Evolutionary conservation across 2,113 vertebrate genomes (phyloP), one percentile per base, ranked within the genome.

Genomic region (Jaculus jaculus): DNA sequence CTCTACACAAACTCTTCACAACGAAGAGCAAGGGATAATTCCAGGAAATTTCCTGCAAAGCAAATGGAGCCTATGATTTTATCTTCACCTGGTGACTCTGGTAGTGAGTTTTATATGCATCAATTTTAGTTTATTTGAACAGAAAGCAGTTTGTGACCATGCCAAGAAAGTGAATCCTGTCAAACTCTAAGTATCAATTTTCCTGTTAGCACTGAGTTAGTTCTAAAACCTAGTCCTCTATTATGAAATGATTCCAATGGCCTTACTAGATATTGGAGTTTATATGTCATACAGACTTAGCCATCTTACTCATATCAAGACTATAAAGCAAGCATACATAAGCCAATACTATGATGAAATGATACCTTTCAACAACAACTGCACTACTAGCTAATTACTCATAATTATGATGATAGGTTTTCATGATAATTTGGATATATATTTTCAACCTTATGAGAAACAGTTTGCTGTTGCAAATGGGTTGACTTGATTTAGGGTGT

Each of bases 381-480:
- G 7, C 80, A 65, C 80, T 92, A 66, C 77, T 68, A 89, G n/a
- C 77, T 92, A 61, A 63, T 91, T 69, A 23, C 7, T 69, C 34
- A 92, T 39, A n/a, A 79, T 72, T 54, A 54, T 54, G 10, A 39
- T 11, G 0, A 28, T 75, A 60, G 32, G 11, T 65, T 87, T 87
- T 39, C 30, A 51, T 73, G 68, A 21, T 80, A 71, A 78, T 86
- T 68, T 61, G 39, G 18, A 18, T 39, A 18, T 3, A 84, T 17
- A 47, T 92, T 89, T 63, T 65, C 90, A 84, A 58, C 2, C 2
- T 94, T 91, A 42, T 30, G 10, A 87, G n/a, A 72, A 87, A 39
- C 24, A 81, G 2, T 86, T 89, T 47, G 61, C 7, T 42, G 90
- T 71, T 34, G 11, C 26, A 68, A 88, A 30, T 16, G 66, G 10